These are phyloP conservation scores for Dendroctonus valens DNA, from an alignment of 1,140 invertebrate species.

Conservation along the genomic window DNA sequence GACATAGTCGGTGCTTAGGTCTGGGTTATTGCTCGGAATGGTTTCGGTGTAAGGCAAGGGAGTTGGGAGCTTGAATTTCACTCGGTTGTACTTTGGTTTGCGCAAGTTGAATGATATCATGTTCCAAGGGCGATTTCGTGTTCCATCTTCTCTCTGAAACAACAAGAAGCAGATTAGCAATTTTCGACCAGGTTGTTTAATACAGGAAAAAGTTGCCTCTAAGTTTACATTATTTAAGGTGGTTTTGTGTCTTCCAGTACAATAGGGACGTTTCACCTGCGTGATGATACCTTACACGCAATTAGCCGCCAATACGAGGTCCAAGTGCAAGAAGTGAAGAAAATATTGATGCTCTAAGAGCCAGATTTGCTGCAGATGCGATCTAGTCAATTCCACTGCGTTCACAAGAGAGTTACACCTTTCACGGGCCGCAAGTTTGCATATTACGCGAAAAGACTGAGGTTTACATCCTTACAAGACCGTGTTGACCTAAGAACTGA, in stretches of 20 bases:
- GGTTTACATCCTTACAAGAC: too few relatives aligned
- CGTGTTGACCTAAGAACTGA: too few relatives aligned
- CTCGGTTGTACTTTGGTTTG: constrained; percentile 37
- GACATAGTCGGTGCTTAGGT: constrained; percentile 42
- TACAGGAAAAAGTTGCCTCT: background rate
- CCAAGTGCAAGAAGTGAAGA: too few relatives aligned
- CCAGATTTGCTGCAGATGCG: too few relatives aligned
- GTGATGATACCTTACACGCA: too few relatives aligned
- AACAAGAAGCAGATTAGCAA: constrained; percentile 10
- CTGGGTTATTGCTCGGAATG: constrained; percentile 33
- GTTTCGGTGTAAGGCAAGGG: constrained; percentile 25
- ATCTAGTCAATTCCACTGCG: too few relatives aligned
- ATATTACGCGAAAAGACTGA: too few relatives aligned
- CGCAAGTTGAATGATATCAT: constrained; percentile 33
- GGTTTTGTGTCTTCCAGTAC: background rate
- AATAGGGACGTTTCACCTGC: too few relatives aligned
- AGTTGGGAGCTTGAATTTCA: constrained; percentile 34
- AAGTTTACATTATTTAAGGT: background rate
- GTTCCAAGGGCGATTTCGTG: constrained; percentile 16
- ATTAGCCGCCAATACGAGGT: too few relatives aligned
- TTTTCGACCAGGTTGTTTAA: background rate
- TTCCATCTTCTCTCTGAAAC: constrained; percentile 33
- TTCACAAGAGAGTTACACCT: too few relatives aligned
- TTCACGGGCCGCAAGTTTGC: too few relatives aligned
- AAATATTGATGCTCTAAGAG: too few relatives aligned